phyloP scores from a whole-genome alignment of 2,797 vertebrate genomes.

The Champsocephalus esox region DNA sequence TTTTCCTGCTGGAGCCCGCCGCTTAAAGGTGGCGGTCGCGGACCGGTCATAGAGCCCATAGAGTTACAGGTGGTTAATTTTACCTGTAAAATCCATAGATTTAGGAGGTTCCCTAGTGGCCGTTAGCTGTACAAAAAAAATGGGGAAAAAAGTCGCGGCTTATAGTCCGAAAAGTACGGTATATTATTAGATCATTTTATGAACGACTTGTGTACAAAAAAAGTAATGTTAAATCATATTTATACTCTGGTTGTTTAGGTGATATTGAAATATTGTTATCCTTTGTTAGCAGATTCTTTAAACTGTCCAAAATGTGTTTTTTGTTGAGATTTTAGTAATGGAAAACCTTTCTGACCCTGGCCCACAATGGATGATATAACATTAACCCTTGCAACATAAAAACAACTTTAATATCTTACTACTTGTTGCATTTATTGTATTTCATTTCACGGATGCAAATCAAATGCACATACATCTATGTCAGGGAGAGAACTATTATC shows the following conservation, averaged over 20 bases:
- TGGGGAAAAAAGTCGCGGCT: too few species aligned
- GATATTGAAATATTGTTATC: background rate
- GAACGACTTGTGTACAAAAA: background rate
- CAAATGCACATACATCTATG: background rate
- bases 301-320: background rate
- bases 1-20: too few species aligned
- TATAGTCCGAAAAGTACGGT: too few species aligned
- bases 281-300: background rate
- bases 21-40: too few species aligned
- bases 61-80: too few species aligned
- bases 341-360: too few species aligned
- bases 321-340: too few species aligned
- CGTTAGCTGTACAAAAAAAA: too few species aligned
- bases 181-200: background rate
- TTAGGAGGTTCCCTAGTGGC: too few species aligned
- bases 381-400: background rate
- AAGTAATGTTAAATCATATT: background rate
- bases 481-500: conserved; percentile 13
- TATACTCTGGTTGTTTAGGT: background rate
- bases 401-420: background rate
- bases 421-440: background rate
- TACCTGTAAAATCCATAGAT: too few species aligned
- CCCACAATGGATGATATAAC: too few species aligned
- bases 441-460: conserved; percentile 6
- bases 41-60: too few species aligned